A percentile compares a stretch with the other conserved stretches of the same genome.
phyloP scores from a whole-genome alignment of 2,113 vertebrate species.

The Seriola quinqueradiata region DNA sequence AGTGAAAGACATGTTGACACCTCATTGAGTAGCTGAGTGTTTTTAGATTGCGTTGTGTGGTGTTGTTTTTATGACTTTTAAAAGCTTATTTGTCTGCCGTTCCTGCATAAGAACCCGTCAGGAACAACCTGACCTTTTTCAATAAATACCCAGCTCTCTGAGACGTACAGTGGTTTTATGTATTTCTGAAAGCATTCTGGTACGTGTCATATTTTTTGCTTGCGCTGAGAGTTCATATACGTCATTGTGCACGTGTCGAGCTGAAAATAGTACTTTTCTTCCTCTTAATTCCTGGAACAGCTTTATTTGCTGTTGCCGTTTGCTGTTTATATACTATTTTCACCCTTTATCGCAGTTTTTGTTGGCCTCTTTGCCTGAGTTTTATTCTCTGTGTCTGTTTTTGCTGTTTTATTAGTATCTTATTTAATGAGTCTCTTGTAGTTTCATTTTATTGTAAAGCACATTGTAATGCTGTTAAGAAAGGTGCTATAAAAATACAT shows the following conservation, averaged over 20 bases:
- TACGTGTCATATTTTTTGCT: not conserved
- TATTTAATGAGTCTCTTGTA: conserved; percentile 14
- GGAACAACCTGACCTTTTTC: conserved; percentile 26
- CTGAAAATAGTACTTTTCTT: not conserved
- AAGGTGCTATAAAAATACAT: conserved; percentile 19
- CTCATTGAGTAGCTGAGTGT: conserved; percentile 26
- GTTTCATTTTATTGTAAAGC: conserved; percentile 16
- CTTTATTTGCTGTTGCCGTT: not conserved
- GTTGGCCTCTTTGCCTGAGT: not conserved
- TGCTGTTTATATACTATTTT: not conserved
- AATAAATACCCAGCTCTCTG: conserved; percentile 3
- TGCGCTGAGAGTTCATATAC: not conserved
- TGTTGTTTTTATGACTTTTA: conserved; percentile 40
- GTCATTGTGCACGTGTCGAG: not conserved
- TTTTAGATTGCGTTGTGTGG: conserved; percentile 14
- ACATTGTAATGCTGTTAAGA: not conserved
- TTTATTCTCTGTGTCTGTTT: conserved; percentile 14
- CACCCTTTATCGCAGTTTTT: not conserved
- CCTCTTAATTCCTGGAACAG: not conserved
- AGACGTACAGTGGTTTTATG: not conserved
- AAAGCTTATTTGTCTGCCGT: conserved; percentile 18
- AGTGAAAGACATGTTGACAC: conserved; percentile 21
- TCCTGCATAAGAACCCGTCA: not conserved
- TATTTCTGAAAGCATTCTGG: not conserved
- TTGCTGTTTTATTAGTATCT: conserved; percentile 6